These are phyloP conservation scores for Sandelia bainsii DNA, from an alignment of 2,797 vertebrate genomes.

Conservation along the genomic window DNA sequence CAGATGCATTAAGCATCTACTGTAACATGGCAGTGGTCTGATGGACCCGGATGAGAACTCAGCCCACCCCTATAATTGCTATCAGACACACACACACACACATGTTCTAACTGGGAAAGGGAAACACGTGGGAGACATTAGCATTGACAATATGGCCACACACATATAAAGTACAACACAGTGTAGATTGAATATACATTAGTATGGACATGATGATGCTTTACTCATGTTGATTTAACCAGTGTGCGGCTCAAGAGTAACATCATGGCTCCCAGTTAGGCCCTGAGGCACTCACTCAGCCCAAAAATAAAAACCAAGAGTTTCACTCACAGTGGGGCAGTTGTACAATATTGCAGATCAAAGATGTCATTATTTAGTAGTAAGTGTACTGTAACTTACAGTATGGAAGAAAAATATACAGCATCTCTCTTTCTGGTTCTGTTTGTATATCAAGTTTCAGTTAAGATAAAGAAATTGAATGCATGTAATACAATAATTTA, in stretches of 20 bases:
- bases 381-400: neutral
- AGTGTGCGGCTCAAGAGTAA: conserved; percentile 41
- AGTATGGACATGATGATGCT: conserved; percentile 48
- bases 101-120: conserved; percentile 45
- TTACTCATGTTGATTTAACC: conserved; percentile 55
- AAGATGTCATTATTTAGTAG: conserved; percentile 11
- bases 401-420: neutral
- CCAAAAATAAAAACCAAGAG: conserved; percentile 12
- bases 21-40: conserved; percentile 56
- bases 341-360: neutral
- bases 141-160: conserved; percentile 50
- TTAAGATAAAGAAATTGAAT: neutral
- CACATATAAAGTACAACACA: conserved; percentile 42
- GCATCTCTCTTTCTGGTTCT: neutral
- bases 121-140: conserved; percentile 72
- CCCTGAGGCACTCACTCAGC: neutral
- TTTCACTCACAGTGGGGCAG: neutral
- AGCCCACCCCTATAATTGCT: conserved; percentile 69
- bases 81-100: conserved; percentile 65
- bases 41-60: conserved; percentile 65
- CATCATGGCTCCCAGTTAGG: conserved; percentile 15
- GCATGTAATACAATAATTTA: neutral
- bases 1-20: conserved; percentile 65
- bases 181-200: conserved; percentile 42
- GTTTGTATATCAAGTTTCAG: neutral